A percentile compares a stretch with the other conserved stretches of the same genome.
phyloP scores from a whole-genome alignment of 2,113 vertebrate species.

The Chiloscyllium plagiosum region DNA sequence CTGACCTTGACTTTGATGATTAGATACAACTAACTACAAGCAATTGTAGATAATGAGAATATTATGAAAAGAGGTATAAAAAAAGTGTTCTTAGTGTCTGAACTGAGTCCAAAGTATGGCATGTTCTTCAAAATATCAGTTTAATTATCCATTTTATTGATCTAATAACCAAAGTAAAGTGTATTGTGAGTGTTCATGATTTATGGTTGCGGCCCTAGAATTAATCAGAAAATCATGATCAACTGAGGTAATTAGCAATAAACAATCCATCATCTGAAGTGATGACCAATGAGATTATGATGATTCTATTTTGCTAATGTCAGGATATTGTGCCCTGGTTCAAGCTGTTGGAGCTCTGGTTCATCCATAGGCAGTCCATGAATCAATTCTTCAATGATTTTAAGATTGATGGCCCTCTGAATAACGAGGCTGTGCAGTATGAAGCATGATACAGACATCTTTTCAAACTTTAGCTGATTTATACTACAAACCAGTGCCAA shows the following conservation, averaged over 20 bases:
- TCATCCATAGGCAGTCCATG: background rate
- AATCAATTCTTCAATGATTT: conserved; percentile 1
- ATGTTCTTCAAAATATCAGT: background rate
- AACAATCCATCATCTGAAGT: conserved; percentile 11
- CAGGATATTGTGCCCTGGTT: background rate
- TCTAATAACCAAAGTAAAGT: conserved; percentile 8
- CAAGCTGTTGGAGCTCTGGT: background rate
- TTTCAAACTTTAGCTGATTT: background rate
- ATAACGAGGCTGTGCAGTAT: background rate
- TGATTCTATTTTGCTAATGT: conserved; percentile 3
- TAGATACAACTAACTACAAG: background rate
- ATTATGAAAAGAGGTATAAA: background rate
- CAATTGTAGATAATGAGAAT: background rate
- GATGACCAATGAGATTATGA: background rate
- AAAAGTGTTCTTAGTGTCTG: background rate
- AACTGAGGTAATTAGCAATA: conserved; percentile 27
- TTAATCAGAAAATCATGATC: conserved; percentile 3
- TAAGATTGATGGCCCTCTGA: background rate
- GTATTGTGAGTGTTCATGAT: background rate
- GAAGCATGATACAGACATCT: background rate
- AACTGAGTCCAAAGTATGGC: background rate
- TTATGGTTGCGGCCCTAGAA: background rate
- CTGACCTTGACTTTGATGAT: background rate
- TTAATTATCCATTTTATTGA: conserved; percentile 7
- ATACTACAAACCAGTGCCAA: background rate